phyloP scores from a whole-genome alignment of 92 coral and sea anemone species.

The Ricordea florida region DNA sequence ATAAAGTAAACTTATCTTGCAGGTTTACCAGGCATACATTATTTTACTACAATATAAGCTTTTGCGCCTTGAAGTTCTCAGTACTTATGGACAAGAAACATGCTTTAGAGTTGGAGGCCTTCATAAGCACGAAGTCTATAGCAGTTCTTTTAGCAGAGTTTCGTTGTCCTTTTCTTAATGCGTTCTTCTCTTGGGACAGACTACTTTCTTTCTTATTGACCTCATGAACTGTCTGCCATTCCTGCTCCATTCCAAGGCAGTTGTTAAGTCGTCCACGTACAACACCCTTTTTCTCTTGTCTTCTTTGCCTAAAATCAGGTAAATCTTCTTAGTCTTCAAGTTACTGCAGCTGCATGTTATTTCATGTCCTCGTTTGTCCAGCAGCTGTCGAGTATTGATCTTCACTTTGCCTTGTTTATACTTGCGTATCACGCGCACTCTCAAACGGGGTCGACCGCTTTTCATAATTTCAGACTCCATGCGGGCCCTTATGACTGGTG shows the following conservation, averaged over 20 bases:
- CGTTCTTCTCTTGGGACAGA: slow-evolving; percentile 66
- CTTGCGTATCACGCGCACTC: slow-evolving; percentile 76
- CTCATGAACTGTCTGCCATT: slow-evolving; percentile 67
- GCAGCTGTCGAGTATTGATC: slow-evolving; percentile 68
- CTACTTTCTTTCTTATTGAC: slow-evolving; percentile 70
- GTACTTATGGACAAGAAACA: too few species aligned
- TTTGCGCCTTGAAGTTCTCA: too few species aligned
- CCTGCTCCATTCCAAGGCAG: slow-evolving; percentile 85
- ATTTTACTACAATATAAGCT: too few species aligned
- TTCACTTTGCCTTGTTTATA: slow-evolving; percentile 76
- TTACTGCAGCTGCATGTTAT: slow-evolving; percentile 81
- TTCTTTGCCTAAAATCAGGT: slow-evolving; percentile 90
- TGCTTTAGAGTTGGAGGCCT: too few species aligned
- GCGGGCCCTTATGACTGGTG: slow-evolving; percentile 83
- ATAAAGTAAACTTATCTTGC: too few species aligned
- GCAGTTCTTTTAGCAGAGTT: too few species aligned
- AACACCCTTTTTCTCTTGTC: slow-evolving; percentile 63
- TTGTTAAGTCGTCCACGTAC: slow-evolving; percentile 77
- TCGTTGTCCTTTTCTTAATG: background rate
- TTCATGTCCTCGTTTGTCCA: slow-evolving; percentile 75
- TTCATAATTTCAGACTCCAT: slow-evolving; percentile 67
- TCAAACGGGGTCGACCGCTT: slow-evolving; percentile 72
- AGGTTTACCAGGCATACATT: too few species aligned
- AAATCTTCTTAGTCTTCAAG: slow-evolving; percentile 54
- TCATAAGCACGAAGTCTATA: too few species aligned